These are phyloP conservation scores for Eupithecia inturbata DNA, from an alignment of 2,888 invertebrate genomes.

Conservation along the genomic window DNA sequence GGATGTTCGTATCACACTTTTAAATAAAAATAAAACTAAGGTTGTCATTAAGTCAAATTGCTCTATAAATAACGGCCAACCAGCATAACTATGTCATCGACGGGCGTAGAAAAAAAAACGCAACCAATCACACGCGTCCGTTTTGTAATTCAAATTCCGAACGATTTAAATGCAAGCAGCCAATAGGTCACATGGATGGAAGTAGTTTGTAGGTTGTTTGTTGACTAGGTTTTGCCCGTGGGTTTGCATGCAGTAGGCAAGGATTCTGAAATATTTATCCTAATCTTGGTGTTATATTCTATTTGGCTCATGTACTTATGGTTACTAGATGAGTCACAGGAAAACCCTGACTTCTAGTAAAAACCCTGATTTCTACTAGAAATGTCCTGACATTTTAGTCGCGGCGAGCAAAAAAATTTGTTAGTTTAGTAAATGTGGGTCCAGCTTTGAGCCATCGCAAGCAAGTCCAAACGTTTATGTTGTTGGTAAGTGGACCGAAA, in stretches of 20 bases:
- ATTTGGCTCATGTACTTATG: too few relatives aligned
- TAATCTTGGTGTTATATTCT: too few relatives aligned
- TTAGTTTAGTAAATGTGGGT: too few relatives aligned
- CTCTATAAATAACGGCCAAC: slow-evolving; percentile 14
- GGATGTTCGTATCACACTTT: too few relatives aligned
- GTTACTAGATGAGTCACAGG: too few relatives aligned
- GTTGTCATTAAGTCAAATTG: background rate
- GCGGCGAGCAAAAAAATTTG: too few relatives aligned
- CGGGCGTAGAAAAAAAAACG: slow-evolving; percentile 47
- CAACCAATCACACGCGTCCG: slow-evolving; percentile 57
- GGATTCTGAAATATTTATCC: background rate
- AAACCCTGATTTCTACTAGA: too few relatives aligned
- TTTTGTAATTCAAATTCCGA: slow-evolving; percentile 77
- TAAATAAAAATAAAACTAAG: background rate
- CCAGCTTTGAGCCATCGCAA: too few relatives aligned
- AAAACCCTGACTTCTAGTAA: too few relatives aligned
- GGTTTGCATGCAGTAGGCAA: background rate
- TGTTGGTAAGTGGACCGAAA: too few relatives aligned
- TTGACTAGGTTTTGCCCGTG: background rate
- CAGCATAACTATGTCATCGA: slow-evolving; percentile 14
- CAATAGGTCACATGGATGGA: slow-evolving; percentile 72
- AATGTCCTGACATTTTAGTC: too few relatives aligned
- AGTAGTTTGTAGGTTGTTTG: background rate
- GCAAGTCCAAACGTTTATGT: too few relatives aligned
- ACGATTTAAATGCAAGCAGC: slow-evolving; percentile 74